Evolutionary conservation across 2,113 vertebrate genomes (phyloP), one percentile per base, ranked within the genome.

Genomic region (Dasyornis broadbenti): DNA sequence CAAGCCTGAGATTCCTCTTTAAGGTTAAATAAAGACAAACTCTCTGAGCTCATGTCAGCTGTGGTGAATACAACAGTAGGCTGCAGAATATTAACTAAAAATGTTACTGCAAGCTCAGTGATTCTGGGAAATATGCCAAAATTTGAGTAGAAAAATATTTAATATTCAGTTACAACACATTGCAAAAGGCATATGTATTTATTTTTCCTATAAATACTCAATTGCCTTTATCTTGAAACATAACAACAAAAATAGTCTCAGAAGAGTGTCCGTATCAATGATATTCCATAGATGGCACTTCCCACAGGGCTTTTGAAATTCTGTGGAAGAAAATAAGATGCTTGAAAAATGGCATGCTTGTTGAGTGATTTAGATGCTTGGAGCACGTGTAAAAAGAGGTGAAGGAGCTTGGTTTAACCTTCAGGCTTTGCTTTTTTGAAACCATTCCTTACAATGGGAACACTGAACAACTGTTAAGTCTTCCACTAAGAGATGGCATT

Each of bases 41-140:
- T 61, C 68, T 72, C 39, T 68, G 66, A 95, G 90, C 42, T 80
- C 59, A 57, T 24, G 39, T 88, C 69, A 92, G 71, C 66, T 82
- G 85, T 0, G 0, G 57, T 40, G 45, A 94, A 82, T 47, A 53
- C 44, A 79, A 85, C 75, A 60, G 79, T 56, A 93, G 75, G 63
- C 63, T 90, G 79, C 65, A 68, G 84, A 94, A 91, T 84, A 95
- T 71, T 87, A 94, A 91, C 72, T 81, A 47, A 81, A 93, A 92
- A 71, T 0, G 1, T 86, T 92, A 83, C 80, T 83, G 89, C 90
- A 89, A 80, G 71, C 78, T 93, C 24, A 5, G 68, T n/a, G 69
- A 93, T 81, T 94, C 90, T 77, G 95, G 92, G 88, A 96, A 96
- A 80, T 33, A 70, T 18, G 80, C 80, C 79, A 96, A 82, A 83